A percentile compares a stretch with the other conserved stretches of the same genome.
Evolutionary conservation across 2,888 invertebrate genomes (phyloP).

Genomic region (Kryphioiulus occultus): DNA sequence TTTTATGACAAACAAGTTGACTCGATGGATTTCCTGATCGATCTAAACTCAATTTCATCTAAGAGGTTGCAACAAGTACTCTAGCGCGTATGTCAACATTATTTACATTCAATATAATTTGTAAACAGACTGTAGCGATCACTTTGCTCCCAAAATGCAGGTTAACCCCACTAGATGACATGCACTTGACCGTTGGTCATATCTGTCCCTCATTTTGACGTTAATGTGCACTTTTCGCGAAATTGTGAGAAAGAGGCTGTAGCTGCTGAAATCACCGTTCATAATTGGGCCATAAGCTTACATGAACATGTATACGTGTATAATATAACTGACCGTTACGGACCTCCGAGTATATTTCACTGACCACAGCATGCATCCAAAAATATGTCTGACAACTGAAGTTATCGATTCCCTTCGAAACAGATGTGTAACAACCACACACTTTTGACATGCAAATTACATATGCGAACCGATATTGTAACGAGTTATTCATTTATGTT

Average conservation of each 20-base stretch:
- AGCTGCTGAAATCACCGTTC: neutral
- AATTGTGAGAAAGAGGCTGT: neutral
- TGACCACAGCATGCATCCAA: neutral
- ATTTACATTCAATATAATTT: neutral
- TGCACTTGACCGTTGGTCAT: slow-evolving; percentile 9
- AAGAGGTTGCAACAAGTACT: neutral
- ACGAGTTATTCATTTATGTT: too few relatives aligned
- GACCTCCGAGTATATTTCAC: neutral
- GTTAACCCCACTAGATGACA: neutral
- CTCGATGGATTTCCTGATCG: too few relatives aligned
- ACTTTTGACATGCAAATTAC: neutral
- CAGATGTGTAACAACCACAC: neutral
- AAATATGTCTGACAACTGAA: neutral
- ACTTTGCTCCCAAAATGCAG: neutral
- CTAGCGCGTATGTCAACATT: neutral
- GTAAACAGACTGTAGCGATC: neutral
- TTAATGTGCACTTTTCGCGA: neutral
- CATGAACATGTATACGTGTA: neutral
- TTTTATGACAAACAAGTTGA: too few relatives aligned
- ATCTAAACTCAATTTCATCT: neutral
- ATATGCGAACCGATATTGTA: neutral
- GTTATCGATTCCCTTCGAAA: neutral
- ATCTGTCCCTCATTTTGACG: neutral
- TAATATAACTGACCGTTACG: neutral
- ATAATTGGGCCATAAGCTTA: too few relatives aligned